These are phyloP conservation scores for Pogoniulus pusillus DNA, from an alignment of 2,797 vertebrate genomes.

Conservation along the genomic window DNA sequence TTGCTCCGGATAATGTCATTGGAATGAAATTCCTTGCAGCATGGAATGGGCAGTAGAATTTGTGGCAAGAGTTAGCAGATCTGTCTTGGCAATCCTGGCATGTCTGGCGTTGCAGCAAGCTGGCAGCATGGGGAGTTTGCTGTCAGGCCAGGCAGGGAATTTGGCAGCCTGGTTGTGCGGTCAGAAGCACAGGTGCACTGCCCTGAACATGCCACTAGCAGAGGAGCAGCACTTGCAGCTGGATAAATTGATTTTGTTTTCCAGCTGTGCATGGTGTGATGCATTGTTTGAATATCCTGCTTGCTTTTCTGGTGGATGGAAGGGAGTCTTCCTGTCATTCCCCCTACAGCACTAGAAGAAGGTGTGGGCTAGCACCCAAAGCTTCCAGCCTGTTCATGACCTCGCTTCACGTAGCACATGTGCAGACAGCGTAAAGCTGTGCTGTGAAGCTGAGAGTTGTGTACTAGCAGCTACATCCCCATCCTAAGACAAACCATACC, in stretches of 20 bases:
- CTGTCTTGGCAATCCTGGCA: neutral
- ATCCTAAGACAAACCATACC: too few relatives aligned
- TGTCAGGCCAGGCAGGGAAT: neutral
- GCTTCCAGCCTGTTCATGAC: neutral
- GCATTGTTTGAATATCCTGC: neutral
- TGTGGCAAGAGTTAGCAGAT: neutral
- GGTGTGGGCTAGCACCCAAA: neutral
- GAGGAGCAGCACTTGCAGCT: neutral
- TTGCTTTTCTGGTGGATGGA: neutral
- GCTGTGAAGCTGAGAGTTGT: too few relatives aligned
- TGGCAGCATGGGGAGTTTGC: fast-evolving
- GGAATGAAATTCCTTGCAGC: neutral
- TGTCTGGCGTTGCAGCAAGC: fast-evolving
- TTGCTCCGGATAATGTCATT: neutral
- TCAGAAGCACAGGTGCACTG: neutral
- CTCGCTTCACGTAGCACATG: too few relatives aligned
- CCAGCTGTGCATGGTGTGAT: neutral
- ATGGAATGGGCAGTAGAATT: fast-evolving
- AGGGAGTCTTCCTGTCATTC: neutral
- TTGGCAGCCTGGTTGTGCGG: neutral
- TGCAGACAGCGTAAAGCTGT: too few relatives aligned
- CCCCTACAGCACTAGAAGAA: neutral
- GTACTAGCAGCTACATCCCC: too few relatives aligned
- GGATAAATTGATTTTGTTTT: neutral
- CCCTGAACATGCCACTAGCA: neutral